Evolutionary conservation across 2,113 vertebrate genomes (phyloP).

Genomic region (Rhombomys opimus): DNA sequence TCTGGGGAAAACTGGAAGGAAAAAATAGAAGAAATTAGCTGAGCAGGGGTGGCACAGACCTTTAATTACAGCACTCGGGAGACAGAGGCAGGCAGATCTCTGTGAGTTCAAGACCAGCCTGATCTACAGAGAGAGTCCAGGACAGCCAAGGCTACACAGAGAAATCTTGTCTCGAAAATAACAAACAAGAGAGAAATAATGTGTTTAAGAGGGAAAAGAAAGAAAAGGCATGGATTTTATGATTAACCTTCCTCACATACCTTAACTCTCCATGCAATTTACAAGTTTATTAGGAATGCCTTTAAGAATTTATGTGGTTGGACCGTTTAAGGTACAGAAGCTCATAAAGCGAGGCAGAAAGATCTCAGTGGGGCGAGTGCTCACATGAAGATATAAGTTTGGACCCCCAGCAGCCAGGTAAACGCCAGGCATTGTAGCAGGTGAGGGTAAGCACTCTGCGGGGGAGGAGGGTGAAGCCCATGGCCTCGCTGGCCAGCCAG

Average conservation of each 20-base stretch:
- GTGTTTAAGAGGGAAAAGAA: not conserved
- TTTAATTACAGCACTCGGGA: too few species aligned
- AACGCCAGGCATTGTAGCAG: not conserved
- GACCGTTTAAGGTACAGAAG: not conserved
- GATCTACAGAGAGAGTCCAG: too few species aligned
- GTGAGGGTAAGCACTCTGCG: not conserved
- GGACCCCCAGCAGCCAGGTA: not conserved
- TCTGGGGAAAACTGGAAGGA: not conserved
- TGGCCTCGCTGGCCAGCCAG: not conserved
- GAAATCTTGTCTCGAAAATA: too few species aligned
- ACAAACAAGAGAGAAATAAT: not conserved
- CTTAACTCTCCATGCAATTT: not conserved
- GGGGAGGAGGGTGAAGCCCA: not conserved
- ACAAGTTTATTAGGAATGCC: not conserved
- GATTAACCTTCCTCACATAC: not conserved
- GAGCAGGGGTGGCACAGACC: too few species aligned
- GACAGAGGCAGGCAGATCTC: too few species aligned
- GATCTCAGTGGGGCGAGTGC: not conserved
- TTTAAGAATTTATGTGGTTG: not conserved
- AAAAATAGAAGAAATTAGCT: not conserved
- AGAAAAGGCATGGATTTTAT: not conserved
- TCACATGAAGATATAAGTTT: not conserved
- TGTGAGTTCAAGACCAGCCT: too few species aligned
- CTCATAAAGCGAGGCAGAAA: not conserved
- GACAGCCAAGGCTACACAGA: too few species aligned